Evolutionary conservation across 2,797 vertebrate genomes (phyloP).

Genomic region (Anomalospiza imberbis): DNA sequence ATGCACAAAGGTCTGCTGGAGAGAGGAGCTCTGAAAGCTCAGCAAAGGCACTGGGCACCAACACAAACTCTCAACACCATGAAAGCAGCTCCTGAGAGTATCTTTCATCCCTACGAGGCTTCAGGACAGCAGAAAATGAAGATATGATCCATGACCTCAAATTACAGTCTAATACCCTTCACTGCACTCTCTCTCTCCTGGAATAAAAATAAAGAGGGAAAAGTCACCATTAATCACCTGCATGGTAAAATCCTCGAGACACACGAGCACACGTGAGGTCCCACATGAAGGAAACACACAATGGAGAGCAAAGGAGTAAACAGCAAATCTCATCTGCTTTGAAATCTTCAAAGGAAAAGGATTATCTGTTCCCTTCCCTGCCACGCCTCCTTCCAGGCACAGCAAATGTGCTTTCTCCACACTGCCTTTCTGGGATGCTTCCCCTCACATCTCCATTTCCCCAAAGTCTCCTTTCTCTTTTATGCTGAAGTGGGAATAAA

Average conservation of each 20-base stretch:
- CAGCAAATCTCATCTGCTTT: not conserved
- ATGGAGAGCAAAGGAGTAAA: not conserved
- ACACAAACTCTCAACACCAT: not conserved
- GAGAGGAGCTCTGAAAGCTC: not conserved
- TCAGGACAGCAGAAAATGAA: not conserved
- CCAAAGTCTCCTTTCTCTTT: constrained; percentile 20
- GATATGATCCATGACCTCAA: not conserved
- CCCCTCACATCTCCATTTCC: not conserved
- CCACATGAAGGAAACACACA: not conserved
- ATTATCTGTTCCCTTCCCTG: not conserved
- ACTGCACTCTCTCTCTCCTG: not conserved
- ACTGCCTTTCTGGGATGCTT: not conserved
- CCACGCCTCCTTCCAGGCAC: not conserved
- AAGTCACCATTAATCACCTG: not conserved
- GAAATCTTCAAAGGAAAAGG: not conserved
- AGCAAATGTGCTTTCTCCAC: not conserved
- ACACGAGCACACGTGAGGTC: not conserved
- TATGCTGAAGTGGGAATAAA: constrained; percentile 46
- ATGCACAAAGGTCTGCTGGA: not conserved
- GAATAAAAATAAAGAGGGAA: too few relatives aligned
- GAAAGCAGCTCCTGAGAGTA: not conserved
- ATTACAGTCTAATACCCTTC: not conserved
- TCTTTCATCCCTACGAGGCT: not conserved
- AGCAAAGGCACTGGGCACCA: not conserved
- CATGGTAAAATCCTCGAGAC: not conserved